A percentile compares a stretch with the other conserved stretches of the same genome.
Conservation (phyloP, 2,888 invertebrate genomes). For the Drosophila leonis region DNA sequence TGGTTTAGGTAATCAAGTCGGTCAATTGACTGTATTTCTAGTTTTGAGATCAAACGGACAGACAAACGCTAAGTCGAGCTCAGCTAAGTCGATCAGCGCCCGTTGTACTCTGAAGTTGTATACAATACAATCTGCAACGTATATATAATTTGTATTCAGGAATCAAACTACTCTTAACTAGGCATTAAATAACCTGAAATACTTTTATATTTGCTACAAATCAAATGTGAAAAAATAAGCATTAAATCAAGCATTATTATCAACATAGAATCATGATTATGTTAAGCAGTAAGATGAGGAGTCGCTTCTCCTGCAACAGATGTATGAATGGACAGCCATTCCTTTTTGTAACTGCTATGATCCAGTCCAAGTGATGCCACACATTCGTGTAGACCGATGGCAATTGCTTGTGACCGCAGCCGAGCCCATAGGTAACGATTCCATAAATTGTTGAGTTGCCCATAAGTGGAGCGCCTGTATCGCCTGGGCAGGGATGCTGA, state of each 20-base stretch:
- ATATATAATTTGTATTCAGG: no score
- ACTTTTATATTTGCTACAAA: no score
- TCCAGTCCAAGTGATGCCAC: conserved; percentile 37
- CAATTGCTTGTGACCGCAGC: not conserved
- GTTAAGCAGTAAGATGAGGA: not conserved
- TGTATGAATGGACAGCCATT: not conserved
- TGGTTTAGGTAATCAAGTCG: no score
- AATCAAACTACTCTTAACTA: not conserved
- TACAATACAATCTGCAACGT: no score
- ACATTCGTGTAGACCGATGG: conserved; percentile 60
- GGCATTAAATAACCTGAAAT: not conserved
- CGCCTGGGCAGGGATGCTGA: conserved; percentile 49
- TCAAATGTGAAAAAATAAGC: no score
- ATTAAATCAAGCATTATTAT: not conserved
- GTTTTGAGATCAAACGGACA: no score
- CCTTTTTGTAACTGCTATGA: not conserved
- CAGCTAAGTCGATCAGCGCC: no score
- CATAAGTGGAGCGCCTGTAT: conserved; percentile 47
- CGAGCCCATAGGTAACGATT: conserved; percentile 20
- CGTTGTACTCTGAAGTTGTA: no score
- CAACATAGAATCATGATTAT: not conserved
- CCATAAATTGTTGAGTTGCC: conserved; percentile 32
- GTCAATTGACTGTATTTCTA: no score
- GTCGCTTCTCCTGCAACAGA: not conserved
- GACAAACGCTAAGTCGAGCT: no score